Conservation (phyloP, 2,797 vertebrate genomes). For the Danionella dracula region DNA sequence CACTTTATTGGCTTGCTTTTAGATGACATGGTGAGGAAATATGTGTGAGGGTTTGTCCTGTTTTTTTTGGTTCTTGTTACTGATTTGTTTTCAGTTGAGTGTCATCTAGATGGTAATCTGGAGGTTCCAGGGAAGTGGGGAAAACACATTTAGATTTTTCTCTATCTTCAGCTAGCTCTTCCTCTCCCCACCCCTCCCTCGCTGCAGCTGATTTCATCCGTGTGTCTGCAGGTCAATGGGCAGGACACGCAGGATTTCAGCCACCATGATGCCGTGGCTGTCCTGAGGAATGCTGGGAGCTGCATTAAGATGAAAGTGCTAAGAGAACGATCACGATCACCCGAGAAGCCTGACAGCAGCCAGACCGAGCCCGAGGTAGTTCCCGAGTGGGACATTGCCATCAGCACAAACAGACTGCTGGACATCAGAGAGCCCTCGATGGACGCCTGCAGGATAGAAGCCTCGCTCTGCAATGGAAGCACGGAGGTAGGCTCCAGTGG, state of each 20-base stretch:
- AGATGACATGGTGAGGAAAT: too few species aligned
- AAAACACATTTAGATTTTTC: too few species aligned
- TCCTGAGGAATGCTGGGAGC: constrained; percentile 68
- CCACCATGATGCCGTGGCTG: constrained; percentile 66
- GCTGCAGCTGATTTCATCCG: not conserved
- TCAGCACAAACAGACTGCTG: not conserved
- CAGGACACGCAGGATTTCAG: constrained; percentile 61
- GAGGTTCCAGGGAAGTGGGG: too few species aligned
- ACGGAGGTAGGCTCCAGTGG: constrained; percentile 54
- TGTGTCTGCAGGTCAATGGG: constrained; percentile 63
- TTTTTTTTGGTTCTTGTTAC: too few species aligned
- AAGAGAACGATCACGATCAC: constrained; percentile 49
- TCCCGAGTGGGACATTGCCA: constrained; percentile 26
- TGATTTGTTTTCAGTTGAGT: too few species aligned
- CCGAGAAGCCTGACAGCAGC: not conserved
- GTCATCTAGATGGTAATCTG: too few species aligned
- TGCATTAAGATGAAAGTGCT: constrained; percentile 70
- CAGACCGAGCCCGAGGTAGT: constrained; percentile 5
- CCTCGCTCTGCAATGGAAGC: constrained; percentile 64
- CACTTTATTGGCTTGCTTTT: too few species aligned
- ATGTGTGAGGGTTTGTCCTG: too few species aligned
- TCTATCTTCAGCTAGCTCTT: too few species aligned
- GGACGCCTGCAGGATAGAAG: constrained; percentile 45
- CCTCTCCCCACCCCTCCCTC: too few species aligned
- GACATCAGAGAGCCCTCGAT: not conserved